phyloP scores from a whole-genome alignment of 2,797 vertebrate genomes.

The Lateolabrax maculatus region DNA sequence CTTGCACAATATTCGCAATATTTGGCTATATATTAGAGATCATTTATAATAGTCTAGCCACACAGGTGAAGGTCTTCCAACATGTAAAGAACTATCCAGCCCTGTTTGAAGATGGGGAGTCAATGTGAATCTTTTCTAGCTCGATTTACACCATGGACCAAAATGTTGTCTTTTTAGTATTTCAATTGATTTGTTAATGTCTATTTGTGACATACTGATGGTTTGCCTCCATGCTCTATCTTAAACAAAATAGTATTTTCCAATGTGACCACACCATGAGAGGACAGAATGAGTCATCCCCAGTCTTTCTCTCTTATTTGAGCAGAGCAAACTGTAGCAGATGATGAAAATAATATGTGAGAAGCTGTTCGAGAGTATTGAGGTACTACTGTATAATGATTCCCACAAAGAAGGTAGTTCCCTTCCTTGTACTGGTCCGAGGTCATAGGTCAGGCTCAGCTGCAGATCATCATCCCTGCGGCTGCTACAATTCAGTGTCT shows the following conservation, averaged over 20 bases:
- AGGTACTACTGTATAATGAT: neutral
- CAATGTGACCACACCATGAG: conserved; percentile 11
- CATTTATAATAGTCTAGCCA: conserved; percentile 67
- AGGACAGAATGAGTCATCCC: conserved; percentile 10
- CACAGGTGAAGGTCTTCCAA: conserved; percentile 81
- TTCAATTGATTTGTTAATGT: conserved; percentile 51
- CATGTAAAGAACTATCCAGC: conserved; percentile 52
- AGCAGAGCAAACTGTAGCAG: conserved; percentile 58
- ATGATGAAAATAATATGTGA: neutral
- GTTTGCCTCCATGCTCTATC: conserved; percentile 45
- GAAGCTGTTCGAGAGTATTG: neutral
- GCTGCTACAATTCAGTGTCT: neutral
- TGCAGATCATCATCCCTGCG: neutral
- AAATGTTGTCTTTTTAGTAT: conserved; percentile 67
- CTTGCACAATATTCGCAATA: conserved; percentile 81
- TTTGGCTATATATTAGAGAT: conserved; percentile 71
- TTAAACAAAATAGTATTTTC: conserved; percentile 23
- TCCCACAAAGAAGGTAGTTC: neutral
- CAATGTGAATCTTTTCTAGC: conserved; percentile 74
- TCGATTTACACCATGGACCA: conserved; percentile 70
- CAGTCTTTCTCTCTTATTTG: conserved; percentile 29
- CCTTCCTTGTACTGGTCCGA: conserved; percentile 3
- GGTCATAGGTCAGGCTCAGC: conserved; percentile 15
- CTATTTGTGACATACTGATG: conserved; percentile 42
- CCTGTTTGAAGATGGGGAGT: conserved; percentile 51